Evolutionary conservation across 2,797 vertebrate species (phyloP), one percentile per base, ranked within the genome.

Genomic region (Oceanodroma leucorhoa): DNA sequence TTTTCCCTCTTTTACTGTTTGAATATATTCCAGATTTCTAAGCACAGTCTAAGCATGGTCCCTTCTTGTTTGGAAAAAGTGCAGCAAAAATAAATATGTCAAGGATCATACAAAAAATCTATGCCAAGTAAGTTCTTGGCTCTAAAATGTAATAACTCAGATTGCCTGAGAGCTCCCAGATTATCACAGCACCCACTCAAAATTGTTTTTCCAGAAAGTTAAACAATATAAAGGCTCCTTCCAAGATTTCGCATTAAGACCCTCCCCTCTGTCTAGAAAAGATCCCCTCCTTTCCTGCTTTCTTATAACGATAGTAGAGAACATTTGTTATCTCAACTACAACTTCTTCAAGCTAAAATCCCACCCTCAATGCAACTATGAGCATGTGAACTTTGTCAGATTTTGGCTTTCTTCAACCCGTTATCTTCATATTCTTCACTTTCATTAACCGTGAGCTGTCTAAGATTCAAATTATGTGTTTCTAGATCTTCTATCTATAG

Each of bases 41-140:
- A 50, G 51, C 27, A 80, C 16, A 80, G 21, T 38, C 18, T 53
- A 82, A 90, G 61, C 36, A 60, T 21, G 36, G 36, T 70, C 45
- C 45, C 41, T 78, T 60, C 64, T 93, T 89, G 38, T 70, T 91
- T 87, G 61, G 76, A 88, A 92, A 78, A 93, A 43, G 11, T 38
- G n/a, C 70, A 92, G 80, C 40, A 95, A 94, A 94, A 95, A 93
- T 87, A 96, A 95, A 2, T 84, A 82, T 60, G 70, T 60, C 66
- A 82, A 94, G 34, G 87, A 86, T 87, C 94, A 60, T 27, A 82
- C 22, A 61, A 91, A 95, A 93, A 84, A 79, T 43, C 23, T 43
- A 79, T 69, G 71, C 55, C 84, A 89, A 83, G 46, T 38, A 62
- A 77, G 6, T 64, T 84, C 66, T 94, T 94, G 70, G 77, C 73